Conservation (phyloP, 2,797 vertebrate genomes). For the Aratinga solstitialis region DNA sequence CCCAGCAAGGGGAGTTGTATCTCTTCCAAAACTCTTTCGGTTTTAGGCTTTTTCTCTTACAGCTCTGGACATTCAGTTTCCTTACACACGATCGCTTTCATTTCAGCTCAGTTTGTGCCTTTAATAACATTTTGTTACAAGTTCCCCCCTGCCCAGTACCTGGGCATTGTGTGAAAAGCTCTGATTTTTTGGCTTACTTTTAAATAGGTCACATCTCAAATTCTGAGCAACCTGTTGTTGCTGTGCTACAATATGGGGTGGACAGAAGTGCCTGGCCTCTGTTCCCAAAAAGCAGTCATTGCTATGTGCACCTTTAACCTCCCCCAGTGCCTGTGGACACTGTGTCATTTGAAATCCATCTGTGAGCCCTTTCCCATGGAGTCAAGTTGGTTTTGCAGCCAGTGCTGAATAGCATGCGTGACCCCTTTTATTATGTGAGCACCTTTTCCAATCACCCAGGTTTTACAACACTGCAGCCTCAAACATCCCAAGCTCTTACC, state of each 20-base stretch:
- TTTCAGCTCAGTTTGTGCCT: background rate
- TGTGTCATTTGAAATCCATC: background rate
- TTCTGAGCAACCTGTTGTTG: background rate
- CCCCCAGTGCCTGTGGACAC: background rate
- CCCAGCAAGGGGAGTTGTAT: background rate
- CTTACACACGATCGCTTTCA: background rate
- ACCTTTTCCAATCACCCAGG: background rate
- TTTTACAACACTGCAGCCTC: rapidly evolving
- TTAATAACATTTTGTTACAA: background rate
- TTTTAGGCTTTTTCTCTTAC: background rate
- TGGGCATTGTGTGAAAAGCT: background rate
- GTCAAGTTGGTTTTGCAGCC: background rate
- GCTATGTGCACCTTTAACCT: background rate
- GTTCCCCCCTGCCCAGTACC: background rate
- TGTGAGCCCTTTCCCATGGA: background rate
- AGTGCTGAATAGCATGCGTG: background rate
- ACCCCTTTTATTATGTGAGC: background rate
- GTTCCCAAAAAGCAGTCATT: background rate
- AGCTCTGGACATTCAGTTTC: background rate
- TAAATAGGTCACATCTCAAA: background rate
- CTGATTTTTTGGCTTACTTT: background rate
- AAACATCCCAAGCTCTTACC: conserved; percentile 70
- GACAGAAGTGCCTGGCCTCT: background rate
- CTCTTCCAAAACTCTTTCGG: background rate
- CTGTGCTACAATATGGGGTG: background rate